Evolutionary conservation across 2,888 invertebrate genomes (phyloP).

Genomic region (Diaperis boleti): DNA sequence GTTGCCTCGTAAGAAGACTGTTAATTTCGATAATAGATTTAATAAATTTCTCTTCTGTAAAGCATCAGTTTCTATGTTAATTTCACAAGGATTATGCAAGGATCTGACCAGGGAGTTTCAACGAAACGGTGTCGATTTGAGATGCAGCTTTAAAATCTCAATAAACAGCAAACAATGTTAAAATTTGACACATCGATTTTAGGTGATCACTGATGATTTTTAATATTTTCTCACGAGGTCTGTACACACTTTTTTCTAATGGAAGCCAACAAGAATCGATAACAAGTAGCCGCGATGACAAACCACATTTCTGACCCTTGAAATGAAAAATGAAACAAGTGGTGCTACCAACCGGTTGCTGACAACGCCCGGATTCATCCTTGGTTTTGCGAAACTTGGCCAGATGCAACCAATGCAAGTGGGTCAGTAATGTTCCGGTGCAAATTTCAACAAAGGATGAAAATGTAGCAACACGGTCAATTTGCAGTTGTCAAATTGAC

Average conservation of each 20-base stretch:
- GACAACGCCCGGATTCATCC: conserved; percentile 25
- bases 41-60: no score
- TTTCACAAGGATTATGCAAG: no score
- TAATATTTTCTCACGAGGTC: background rate
- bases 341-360: conserved; percentile 31
- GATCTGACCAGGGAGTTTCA: no score
- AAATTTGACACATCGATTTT: no score
- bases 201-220: no score
- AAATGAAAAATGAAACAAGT: conserved; percentile 31
- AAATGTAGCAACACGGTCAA: no score
- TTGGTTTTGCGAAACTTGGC: conserved; percentile 18
- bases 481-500: background rate
- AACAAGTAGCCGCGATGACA: conserved; percentile 33
- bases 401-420: conserved; percentile 15
- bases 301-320: conserved; percentile 30
- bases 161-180: no score
- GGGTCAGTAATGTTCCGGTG: conserved; percentile 20
- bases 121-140: no score
- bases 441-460: background rate
- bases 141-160: no score
- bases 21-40: no score
- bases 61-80: no score
- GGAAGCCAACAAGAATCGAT: conserved; percentile 18
- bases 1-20: no score
- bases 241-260: background rate